Evolutionary conservation across 2,888 invertebrate genomes (phyloP), one percentile per base, ranked within the genome.

Genomic region (Melanostoma scalare): DNA sequence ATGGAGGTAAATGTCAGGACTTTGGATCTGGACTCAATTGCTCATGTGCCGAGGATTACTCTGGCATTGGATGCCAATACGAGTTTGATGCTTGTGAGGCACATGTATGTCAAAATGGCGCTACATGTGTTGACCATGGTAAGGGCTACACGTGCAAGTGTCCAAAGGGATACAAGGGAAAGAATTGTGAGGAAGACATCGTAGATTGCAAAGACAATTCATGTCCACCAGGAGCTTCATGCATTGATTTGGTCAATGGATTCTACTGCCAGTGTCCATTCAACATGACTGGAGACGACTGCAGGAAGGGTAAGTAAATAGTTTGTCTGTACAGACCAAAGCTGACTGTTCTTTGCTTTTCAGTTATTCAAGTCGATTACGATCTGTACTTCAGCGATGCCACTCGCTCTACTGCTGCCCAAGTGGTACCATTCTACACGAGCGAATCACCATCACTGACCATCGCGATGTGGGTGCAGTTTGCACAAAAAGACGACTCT

Each of bases 231-330:
- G 97, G 97, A 8, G 97, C 98, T 0, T 96, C 95, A 3, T 98
- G 98, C 89, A 96, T 98, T 86, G 98, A 98, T 91, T 92, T 98
- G 56, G 97, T 96, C 52, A 96, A 96, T 87, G 94, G 95, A 87
- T 97, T 97, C 92, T 97, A 97, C 90, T 99, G 99, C 89, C 97
- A 98, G 90, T 99, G 99, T 93, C 98, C 98, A 6, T 97, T 98
- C 90, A 98, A 98, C 89, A 93, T 97, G 88, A 99, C 98, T 31
- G 99, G 99, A 63, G 97, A 98, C 89, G 97, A 98, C 89, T 99
- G 99, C 89, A 94, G 98, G 89, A 99, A 99, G 93, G 95, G 97
- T 97, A 93, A 93, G 94, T 89, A 20, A 20, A 20, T 20, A 20
- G 20, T 20, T 1, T 20, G 1, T n/a, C 1, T 20, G 1, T 20